Evolutionary conservation across 64 coral and sea anemone species (phyloP).

Genomic region (Trachythela sp.): DNA sequence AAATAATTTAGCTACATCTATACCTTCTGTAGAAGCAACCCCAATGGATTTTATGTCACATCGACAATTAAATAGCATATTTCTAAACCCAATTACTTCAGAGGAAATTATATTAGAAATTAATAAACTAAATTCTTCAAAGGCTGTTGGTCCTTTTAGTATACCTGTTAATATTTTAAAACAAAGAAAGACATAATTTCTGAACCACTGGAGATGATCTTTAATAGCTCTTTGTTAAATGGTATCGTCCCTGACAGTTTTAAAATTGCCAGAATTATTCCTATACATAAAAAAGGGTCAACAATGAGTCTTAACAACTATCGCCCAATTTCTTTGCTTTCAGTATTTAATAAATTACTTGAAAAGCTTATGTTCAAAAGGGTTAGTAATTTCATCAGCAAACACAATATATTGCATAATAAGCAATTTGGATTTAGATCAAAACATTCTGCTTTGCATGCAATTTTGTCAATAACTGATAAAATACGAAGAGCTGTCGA

Average conservation of each 20-base stretch:
- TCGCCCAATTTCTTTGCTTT: neutral
- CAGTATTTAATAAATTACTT: neutral
- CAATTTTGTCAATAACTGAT: too few species aligned
- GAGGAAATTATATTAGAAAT: constrained; percentile 39
- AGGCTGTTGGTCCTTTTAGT: constrained; percentile 41
- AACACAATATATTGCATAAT: neutral
- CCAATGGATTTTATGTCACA: neutral
- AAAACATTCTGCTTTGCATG: too few species aligned
- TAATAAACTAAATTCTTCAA: constrained; percentile 3
- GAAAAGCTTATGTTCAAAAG: neutral
- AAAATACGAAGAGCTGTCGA: too few species aligned
- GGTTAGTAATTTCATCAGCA: neutral
- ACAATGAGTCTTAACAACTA: neutral
- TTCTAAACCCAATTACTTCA: neutral
- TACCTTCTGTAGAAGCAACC: neutral
- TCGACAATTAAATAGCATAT: constrained; percentile 11
- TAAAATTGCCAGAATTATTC: constrained; percentile 46
- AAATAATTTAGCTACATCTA: neutral
- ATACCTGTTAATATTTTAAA: constrained; percentile 38
- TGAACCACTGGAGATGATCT: constrained; percentile 40
- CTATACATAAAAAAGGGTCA: neutral
- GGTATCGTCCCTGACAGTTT: constrained; percentile 34
- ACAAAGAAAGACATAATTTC: neutral
- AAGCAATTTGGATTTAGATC: too few species aligned
- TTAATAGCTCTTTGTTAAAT: constrained; percentile 44